Evolutionary conservation across 2,113 vertebrate genomes (phyloP), one percentile per base, ranked within the genome.

Genomic region (Oreotrochilus melanogaster): DNA sequence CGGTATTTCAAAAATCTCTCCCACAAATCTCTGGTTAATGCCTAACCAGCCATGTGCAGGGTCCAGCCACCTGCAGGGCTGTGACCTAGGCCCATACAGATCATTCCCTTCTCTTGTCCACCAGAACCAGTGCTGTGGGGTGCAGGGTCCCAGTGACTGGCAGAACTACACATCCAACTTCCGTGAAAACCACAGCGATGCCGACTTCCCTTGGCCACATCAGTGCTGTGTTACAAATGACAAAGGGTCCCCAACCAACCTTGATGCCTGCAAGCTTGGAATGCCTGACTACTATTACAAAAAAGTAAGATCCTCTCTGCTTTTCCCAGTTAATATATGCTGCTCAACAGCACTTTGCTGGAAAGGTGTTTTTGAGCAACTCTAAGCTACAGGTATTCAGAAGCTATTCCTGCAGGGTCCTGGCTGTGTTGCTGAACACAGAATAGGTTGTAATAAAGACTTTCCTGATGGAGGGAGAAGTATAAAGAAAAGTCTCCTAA

Each of bases 181-280:
- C 96, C 96, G 98, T 15, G 0, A 0, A 0, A 45, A 11, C 1
- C 91, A 98, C 50, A 96, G 3, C 0, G 98, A 98, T 0, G 97
- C 98, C 0, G 98, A 98, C 83, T 98, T 90, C 51, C 98, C 98
- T 65, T 98, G 98, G 98, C 98, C 98, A 2, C 97, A 5, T 28
- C 95, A 96, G 4, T 98, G 98, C 94, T 98, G 98, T 19, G 95
- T 96, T 17, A 84, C 98, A 96, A 56, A 96, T 82, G 57, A 15
- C 17, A 88, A 86, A 11, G 94, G 95, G 23, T 57, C 88, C 21
- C 97, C 98, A 0, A 1, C 88, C 57, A 97, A 91, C 62, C 53
- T 98, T 0, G 94, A 98, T 4, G 98, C 95, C 74, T 98, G 98
- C 97, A 98, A 98, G 56, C 96, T 98, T 9, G 98, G 98, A 5